A percentile compares a stretch with the other conserved stretches of the same genome.
phyloP scores from a whole-genome alignment of 1,140 invertebrate genomes.

The Procambarus virginalis region DNA sequence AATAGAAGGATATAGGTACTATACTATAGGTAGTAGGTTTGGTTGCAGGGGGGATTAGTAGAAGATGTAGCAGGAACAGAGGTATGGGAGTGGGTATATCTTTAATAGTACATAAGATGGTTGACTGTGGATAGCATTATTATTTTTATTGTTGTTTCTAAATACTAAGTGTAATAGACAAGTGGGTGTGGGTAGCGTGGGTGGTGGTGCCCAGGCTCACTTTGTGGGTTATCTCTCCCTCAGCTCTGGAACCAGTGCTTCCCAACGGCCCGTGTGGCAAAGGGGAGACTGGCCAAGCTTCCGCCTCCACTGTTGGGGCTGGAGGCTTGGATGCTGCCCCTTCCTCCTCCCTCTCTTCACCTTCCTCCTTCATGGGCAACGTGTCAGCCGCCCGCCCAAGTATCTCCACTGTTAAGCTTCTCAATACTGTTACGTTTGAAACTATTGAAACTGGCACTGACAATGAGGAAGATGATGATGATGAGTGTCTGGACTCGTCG shows the following conservation, averaged over 20 bases:
- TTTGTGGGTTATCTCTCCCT: conserved; percentile 67
- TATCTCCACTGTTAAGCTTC: conserved; percentile 68
- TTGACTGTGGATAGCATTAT: neutral
- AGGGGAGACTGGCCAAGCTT: conserved; percentile 47
- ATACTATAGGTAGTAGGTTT: conserved; percentile 3
- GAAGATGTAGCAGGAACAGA: too few relatives aligned
- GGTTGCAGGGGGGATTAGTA: neutral
- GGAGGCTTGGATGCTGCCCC: conserved; percentile 44
- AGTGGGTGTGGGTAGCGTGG: conserved; percentile 25
- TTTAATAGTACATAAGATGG: too few relatives aligned
- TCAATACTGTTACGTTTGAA: conserved; percentile 68
- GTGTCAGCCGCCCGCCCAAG: conserved; percentile 51
- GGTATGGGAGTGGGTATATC: neutral
- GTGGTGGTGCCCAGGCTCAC: conserved; percentile 45
- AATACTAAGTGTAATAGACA: neutral
- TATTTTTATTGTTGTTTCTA: too few relatives aligned
- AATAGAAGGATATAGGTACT: neutral
- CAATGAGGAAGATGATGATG: conserved; percentile 43
- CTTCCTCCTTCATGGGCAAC: conserved; percentile 51
- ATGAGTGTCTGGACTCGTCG: conserved; percentile 48
- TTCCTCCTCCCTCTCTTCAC: conserved; percentile 64
- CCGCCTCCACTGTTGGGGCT: conserved; percentile 38
- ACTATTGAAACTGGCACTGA: conserved; percentile 67
- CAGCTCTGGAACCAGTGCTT: conserved; percentile 65
- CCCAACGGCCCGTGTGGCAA: conserved; percentile 57